Conservation (phyloP, 2,888 invertebrate species). For the Biston stratarius region DNA sequence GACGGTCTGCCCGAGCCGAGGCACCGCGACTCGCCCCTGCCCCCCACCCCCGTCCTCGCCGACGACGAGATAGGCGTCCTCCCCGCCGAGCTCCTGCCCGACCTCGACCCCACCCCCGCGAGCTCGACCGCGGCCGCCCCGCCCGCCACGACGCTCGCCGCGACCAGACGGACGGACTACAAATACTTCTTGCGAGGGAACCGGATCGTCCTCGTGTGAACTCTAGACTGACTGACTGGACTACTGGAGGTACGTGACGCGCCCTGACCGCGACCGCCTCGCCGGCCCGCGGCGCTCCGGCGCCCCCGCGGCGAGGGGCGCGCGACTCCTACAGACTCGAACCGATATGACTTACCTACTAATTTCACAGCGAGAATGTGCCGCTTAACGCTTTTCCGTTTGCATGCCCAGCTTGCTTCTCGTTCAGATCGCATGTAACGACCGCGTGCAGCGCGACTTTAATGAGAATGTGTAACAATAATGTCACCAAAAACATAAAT, state of each 20-base stretch:
- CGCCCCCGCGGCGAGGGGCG: too few species aligned
- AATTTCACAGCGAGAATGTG: too few species aligned
- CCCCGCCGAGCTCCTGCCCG: slow-evolving; percentile 73
- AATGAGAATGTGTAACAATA: too few species aligned
- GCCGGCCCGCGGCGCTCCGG: not conserved
- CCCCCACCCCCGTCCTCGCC: slow-evolving; percentile 73
- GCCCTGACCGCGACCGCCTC: not conserved
- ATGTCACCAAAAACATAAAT: too few species aligned
- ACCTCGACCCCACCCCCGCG: slow-evolving; percentile 50
- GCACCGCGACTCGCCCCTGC: slow-evolving; percentile 63
- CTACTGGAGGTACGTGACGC: slow-evolving; percentile 41
- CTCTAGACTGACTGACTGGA: slow-evolving; percentile 58
- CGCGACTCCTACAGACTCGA: too few species aligned
- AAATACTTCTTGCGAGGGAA: slow-evolving; percentile 81
- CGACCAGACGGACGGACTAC: slow-evolving; percentile 74
- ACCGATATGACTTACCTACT: too few species aligned
- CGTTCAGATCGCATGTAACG: too few species aligned
- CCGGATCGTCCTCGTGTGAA: slow-evolving; percentile 82
- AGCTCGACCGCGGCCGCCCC: slow-evolving; percentile 58
- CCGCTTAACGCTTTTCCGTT: too few species aligned
- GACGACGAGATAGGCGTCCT: slow-evolving; percentile 80
- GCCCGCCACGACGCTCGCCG: slow-evolving; percentile 59
- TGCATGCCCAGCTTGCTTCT: too few species aligned
- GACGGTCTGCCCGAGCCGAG: slow-evolving; percentile 67
- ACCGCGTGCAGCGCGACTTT: too few species aligned